phyloP scores from a whole-genome alignment of 2,888 invertebrate genomes.

The Phyllotreta striolata region DNA sequence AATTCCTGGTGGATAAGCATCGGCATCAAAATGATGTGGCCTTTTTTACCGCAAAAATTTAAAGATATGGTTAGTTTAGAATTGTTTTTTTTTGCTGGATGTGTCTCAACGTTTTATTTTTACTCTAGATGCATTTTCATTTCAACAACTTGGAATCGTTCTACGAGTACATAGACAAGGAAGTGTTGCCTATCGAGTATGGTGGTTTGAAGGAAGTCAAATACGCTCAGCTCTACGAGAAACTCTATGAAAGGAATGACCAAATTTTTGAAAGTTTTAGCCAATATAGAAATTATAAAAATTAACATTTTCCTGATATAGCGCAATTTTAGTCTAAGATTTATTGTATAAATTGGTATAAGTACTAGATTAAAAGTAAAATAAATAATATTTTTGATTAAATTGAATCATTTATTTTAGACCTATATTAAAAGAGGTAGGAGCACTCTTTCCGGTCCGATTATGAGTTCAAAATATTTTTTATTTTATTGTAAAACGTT shows the following conservation, averaged over 20 bases:
- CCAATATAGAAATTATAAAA: conserved; percentile 31
- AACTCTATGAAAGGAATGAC: conserved; percentile 48
- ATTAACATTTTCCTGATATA: neutral
- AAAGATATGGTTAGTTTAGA: conserved; percentile 47
- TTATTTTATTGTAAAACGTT: neutral
- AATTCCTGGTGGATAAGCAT: conserved; percentile 51
- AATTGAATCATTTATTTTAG: conserved; percentile 3
- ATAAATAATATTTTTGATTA: neutral
- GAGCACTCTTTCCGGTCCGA: too few relatives aligned
- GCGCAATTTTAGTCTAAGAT: neutral
- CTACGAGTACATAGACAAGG: conserved; percentile 63
- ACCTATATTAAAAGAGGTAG: neutral
- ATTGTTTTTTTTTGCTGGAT: conserved; percentile 1
- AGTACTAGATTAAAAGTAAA: neutral
- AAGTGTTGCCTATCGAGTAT: conserved; percentile 65
- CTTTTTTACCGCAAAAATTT: conserved; percentile 52
- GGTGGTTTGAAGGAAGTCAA: conserved; percentile 63
- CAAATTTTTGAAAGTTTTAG: conserved; percentile 49
- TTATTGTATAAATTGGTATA: too few relatives aligned
- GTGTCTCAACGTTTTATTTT: neutral
- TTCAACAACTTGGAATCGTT: conserved; percentile 63
- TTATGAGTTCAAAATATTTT: neutral
- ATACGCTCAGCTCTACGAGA: conserved; percentile 45
- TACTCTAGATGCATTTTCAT: conserved; percentile 63
- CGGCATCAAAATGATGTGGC: conserved; percentile 54